A percentile compares a stretch with the other conserved stretches of the same genome.
Evolutionary conservation across 2,888 invertebrate species (phyloP).

Genomic region (Acanthosepion pharaonis): DNA sequence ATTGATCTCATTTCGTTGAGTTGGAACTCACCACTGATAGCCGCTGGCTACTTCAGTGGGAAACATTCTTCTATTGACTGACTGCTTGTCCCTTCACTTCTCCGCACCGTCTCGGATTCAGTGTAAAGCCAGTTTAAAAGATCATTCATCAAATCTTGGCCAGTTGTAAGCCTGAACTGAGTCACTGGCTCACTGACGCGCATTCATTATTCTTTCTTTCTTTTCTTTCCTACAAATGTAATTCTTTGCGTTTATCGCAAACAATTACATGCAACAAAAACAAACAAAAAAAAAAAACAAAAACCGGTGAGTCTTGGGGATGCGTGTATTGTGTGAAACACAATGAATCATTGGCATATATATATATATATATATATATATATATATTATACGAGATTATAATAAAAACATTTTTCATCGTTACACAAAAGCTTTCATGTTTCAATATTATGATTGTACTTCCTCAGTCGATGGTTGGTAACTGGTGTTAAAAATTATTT

Average conservation of each 20-base stretch:
- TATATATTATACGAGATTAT: not conserved
- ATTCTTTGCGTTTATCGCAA: not conserved
- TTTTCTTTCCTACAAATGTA: not conserved
- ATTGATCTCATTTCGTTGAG: not conserved
- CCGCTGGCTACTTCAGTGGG: not conserved
- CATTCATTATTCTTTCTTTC: not conserved
- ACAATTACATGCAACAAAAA: not conserved
- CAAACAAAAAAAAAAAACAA: too few species aligned
- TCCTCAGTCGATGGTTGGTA: too few species aligned
- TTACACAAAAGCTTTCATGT: too few species aligned
- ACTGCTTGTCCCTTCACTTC: not conserved
- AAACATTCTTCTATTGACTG: conserved; percentile 14
- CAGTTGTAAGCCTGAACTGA: not conserved
- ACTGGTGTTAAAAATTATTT: too few species aligned
- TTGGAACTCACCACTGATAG: conserved; percentile 8
- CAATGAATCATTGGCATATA: too few species aligned
- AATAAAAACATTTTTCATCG: too few species aligned
- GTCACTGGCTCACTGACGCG: not conserved
- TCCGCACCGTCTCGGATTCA: not conserved
- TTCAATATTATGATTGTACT: too few species aligned
- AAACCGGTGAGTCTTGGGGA: too few species aligned
- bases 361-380: not conserved
- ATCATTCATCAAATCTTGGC: conserved; percentile 33
- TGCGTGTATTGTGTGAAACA: too few species aligned
- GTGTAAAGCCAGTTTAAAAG: not conserved